Evolutionary conservation across 2,888 invertebrate species (phyloP).

Genomic region (Allolobophora icterica): DNA sequence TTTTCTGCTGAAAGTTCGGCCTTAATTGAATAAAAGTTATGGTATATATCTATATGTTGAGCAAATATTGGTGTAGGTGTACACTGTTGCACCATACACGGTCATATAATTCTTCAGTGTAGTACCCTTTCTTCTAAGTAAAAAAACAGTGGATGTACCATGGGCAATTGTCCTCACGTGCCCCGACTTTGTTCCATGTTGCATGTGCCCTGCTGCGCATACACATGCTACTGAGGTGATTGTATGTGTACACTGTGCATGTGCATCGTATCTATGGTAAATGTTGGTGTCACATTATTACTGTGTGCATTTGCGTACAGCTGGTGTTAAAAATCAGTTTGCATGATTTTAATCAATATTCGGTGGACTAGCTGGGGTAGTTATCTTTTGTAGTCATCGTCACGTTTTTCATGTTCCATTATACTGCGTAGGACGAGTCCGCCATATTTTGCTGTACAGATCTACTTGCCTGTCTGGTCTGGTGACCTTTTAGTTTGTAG

Average conservation of each 20-base stretch:
- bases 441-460: background rate
- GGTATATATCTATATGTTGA: background rate
- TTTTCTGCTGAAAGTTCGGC: background rate
- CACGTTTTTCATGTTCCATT: background rate
- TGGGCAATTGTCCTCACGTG: background rate
- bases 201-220: conserved; percentile 7
- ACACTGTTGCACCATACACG: background rate
- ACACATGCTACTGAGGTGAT: background rate
- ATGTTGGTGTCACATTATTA: background rate
- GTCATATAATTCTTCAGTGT: background rate
- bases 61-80: background rate
- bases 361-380: background rate
- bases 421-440: background rate
- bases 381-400: background rate
- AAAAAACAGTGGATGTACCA: background rate
- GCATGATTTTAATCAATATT: conserved; percentile 17
- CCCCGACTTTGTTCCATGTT: background rate
- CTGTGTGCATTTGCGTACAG: background rate
- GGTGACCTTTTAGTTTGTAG: conserved; percentile 1
- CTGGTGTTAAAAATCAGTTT: background rate
- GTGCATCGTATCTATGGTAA: background rate
- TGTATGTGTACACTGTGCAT: background rate
- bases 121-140: background rate
- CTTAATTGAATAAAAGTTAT: too few relatives aligned
- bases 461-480: background rate